Conservation (phyloP, 2,888 invertebrate species). For the Dysmachus trigonus region DNA sequence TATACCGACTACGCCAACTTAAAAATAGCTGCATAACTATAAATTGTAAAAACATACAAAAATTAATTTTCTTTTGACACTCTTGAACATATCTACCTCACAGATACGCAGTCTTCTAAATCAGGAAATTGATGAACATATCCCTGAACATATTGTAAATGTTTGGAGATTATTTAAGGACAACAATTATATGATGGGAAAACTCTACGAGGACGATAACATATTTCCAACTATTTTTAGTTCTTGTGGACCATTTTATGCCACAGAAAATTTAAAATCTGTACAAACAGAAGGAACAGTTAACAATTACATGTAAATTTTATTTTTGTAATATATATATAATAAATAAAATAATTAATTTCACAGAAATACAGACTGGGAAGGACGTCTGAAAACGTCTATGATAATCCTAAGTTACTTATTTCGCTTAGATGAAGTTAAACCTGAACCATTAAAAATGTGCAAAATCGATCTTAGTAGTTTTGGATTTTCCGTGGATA, state of each 20-base stretch:
- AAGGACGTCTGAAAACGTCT: conserved; percentile 59
- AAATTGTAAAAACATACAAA: not conserved
- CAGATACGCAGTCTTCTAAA: conserved; percentile 60
- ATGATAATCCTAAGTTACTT: conserved; percentile 61
- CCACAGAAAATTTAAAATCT: conserved; percentile 59
- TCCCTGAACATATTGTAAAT: conserved; percentile 61
- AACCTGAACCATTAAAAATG: conserved; percentile 61
- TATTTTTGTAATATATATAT: not conserved
- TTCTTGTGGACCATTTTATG: conserved; percentile 62
- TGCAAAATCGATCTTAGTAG: conserved; percentile 60
- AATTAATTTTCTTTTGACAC: not conserved
- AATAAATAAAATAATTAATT: not conserved
- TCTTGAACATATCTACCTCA: not conserved
- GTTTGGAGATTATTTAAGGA: conserved; percentile 62
- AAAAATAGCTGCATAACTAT: no score
- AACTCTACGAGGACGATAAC: conserved; percentile 62
- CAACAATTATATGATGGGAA: conserved; percentile 63
- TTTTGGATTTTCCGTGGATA: conserved; percentile 60
- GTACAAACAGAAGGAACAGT: conserved; percentile 58
- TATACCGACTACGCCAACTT: not conserved
- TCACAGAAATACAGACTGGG: conserved; percentile 58
- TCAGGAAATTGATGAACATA: conserved; percentile 61
- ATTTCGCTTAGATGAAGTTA: conserved; percentile 60
- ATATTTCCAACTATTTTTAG: conserved; percentile 61
- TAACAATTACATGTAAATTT: conserved; percentile 58